Percentiles rank a stretch among this genome's conserved stretches.
Conservation (phyloP, 2,113 vertebrate species). For the Eurypyga helias region DNA sequence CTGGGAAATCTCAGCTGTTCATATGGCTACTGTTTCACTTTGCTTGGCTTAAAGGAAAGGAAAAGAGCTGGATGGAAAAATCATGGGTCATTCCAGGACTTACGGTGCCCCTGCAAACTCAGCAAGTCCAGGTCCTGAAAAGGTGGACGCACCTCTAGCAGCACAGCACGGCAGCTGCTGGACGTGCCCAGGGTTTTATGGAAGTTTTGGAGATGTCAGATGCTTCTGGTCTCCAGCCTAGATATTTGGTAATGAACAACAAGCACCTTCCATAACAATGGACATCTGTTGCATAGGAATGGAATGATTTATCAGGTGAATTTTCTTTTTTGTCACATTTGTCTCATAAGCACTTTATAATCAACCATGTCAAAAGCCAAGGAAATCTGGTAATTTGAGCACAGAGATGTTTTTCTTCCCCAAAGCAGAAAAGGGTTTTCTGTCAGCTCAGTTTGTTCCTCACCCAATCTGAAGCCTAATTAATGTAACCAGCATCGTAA, state of each 20-base stretch:
- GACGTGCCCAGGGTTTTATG: neutral
- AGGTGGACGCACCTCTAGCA: neutral
- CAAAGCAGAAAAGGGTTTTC: neutral
- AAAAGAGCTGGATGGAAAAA: constrained; percentile 12
- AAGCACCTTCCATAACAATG: neutral
- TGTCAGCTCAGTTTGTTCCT: neutral
- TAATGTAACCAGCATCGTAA: neutral
- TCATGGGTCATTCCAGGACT: neutral
- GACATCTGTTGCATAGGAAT: neutral
- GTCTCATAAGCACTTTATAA: neutral
- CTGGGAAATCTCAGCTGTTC: neutral
- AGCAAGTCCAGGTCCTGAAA: neutral
- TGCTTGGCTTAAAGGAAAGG: constrained; percentile 36
- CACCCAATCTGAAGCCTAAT: neutral
- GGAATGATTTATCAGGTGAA: neutral
- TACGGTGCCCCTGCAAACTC: neutral
- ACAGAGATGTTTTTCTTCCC: neutral
- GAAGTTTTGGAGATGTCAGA: neutral
- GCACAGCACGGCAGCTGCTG: neutral
- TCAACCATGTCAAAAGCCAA: neutral
- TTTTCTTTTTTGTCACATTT: neutral
- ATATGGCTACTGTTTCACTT: constrained; percentile 40
- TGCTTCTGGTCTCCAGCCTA: neutral
- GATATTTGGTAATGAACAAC: neutral
- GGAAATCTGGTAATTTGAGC: neutral